A percentile compares a stretch with the other conserved stretches of the same genome.
These are phyloP conservation scores for Melanotaenia parkinsoni DNA, from an alignment of 2,797 vertebrate genomes.

Conservation along the genomic window DNA sequence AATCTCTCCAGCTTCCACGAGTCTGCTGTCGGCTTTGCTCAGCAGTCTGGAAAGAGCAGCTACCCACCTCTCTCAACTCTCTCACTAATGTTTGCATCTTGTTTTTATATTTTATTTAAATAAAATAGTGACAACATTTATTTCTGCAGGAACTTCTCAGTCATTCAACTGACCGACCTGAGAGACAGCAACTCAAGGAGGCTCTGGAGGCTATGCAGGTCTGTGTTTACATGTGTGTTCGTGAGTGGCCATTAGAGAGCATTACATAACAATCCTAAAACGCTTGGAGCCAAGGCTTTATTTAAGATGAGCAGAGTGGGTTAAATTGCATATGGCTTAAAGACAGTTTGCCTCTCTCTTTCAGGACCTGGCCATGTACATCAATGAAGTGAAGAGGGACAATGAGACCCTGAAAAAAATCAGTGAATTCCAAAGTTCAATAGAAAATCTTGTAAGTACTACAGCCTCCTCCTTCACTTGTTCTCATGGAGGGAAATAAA, in stretches of 20 bases:
- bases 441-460: constrained; percentile 94
- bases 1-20: neutral
- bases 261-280: constrained; percentile 10
- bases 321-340: constrained; percentile 44
- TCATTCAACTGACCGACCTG: constrained; percentile 91
- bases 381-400: constrained; percentile 98
- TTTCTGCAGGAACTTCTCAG: constrained; percentile 90
- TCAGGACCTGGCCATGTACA: constrained; percentile 99
- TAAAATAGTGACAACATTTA: neutral
- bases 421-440: constrained; percentile 96
- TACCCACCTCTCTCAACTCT: neutral
- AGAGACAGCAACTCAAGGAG: constrained; percentile 94
- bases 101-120: neutral
- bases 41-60: constrained; percentile 18
- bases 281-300: constrained; percentile 3
- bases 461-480: neutral
- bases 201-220: constrained; percentile 99
- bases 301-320: neutral
- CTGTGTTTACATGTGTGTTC: constrained; percentile 19
- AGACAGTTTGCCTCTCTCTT: constrained; percentile 18
- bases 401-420: constrained; percentile 99
- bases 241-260: neutral
- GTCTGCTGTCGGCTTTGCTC: neutral
- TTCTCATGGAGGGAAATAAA: neutral
- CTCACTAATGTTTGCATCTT: neutral